Evolutionary conservation across 2,888 invertebrate species (phyloP), one percentile per base, ranked within the genome.

Genomic region (Ophion ellenae): DNA sequence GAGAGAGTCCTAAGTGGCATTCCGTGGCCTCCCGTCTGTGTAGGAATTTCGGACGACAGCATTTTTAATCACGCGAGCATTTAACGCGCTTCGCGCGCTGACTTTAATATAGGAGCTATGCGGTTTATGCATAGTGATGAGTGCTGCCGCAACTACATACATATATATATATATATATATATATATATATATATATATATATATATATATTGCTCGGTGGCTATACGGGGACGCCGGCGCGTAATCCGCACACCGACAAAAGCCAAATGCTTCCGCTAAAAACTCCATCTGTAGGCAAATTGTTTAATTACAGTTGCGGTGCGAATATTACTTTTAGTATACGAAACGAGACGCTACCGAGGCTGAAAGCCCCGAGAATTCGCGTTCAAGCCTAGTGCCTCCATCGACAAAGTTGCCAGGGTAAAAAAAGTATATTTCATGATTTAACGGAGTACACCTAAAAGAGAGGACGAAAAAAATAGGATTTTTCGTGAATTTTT

Each of bases 251-350:
- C 81, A 81, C 88, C 84, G 89, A 77, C 82, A 83, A 81, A 84
- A 78, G 74, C 79, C 84, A 59, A 84, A 92, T 92, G 91, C 90
- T 92, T 89, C 85, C 87, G 89, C 91, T 92, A 92, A 94, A 93
- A 93, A 93, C 92, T 94, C 91, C 92, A 94, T 94, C 92, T 94
- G 92, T 93, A 94, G 90, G 93, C 93, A 94, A 94, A 94, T 94
- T 93, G 93, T 93, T 93, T 93, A 94, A 94, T 94, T 93, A 93
- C 83, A 76, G 90, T 91, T 90, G 90, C 85, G 90, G 90, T 90
- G 90, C 87, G 75, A 63, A 86, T 86, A 83, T 83, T 83, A 66
- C 80, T 83, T 81, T 57, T 73, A n/a, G 79, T n/a, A 11, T 57
- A 57, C 20, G 17, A 5, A 45, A 83, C 64, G 71, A 75, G 69